A percentile compares a stretch with the other conserved stretches of the same genome.
phyloP scores from a whole-genome alignment of 2,888 invertebrate genomes.

The Ochropacha duplaris region DNA sequence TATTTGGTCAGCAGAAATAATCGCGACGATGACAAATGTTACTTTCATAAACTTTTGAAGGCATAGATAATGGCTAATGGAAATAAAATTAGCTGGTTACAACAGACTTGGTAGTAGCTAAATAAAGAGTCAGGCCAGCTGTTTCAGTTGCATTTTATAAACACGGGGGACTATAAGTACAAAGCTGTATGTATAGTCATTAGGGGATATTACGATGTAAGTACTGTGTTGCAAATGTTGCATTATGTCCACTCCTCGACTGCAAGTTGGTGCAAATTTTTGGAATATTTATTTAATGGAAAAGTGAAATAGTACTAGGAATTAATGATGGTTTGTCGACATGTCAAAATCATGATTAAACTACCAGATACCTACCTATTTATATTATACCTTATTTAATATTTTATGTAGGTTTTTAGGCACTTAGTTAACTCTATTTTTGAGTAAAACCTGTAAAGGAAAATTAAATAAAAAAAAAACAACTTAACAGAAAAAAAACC shows the following conservation, averaged over 20 bases:
- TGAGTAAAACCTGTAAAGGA: no score
- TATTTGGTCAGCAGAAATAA: no score
- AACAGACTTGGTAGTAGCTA: neutral
- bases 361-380: no score
- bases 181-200: neutral
- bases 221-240: neutral
- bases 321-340: neutral
- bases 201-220: neutral
- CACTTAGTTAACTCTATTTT: no score
- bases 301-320: neutral
- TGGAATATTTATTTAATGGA: no score
- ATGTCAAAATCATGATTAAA: no score
- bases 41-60: neutral
- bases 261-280: neutral
- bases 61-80: neutral
- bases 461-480: no score
- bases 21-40: neutral
- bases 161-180: neutral
- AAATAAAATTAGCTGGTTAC: neutral
- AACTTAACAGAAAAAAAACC: no score
- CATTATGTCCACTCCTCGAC: neutral
- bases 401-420: no score
- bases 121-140: no score
- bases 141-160: no score
- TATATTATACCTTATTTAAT: no score